These are phyloP conservation scores for Syngnathus rostellatus DNA, from an alignment of 2,797 vertebrate genomes.

Conservation along the genomic window DNA sequence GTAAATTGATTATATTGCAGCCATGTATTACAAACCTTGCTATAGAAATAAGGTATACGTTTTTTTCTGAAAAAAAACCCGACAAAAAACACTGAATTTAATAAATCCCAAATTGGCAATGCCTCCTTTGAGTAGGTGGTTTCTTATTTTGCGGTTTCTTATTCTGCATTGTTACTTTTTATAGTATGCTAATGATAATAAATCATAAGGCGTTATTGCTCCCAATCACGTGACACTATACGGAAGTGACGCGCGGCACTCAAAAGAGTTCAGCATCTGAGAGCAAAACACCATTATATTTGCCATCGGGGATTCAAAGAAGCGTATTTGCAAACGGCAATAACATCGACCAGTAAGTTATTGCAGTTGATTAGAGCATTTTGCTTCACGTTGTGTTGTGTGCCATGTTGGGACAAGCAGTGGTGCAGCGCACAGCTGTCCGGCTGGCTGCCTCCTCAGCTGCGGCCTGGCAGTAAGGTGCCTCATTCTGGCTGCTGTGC, in stretches of 20 bases:
- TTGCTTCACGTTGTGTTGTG: not conserved
- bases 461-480: constrained; percentile 57
- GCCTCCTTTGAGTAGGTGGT: too few species aligned
- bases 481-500: constrained; percentile 36
- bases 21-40: too few species aligned
- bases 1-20: too few species aligned
- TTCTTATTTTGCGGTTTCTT: too few species aligned
- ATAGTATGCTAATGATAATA: not conserved
- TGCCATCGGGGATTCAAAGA: constrained; percentile 16
- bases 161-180: too few species aligned
- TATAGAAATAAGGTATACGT: not conserved
- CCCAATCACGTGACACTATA: constrained; percentile 48
- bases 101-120: too few species aligned
- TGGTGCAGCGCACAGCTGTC: constrained; percentile 35
- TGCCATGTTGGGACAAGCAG: constrained; percentile 19
- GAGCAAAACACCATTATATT: constrained; percentile 49
- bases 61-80: too few species aligned
- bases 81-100: too few species aligned
- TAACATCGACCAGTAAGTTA: constrained; percentile 32
- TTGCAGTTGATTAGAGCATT: not conserved
- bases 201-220: not conserved
- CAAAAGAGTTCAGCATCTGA: constrained; percentile 63
- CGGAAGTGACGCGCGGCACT: constrained; percentile 68
- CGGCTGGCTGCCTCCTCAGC: constrained; percentile 32
- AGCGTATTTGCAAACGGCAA: constrained; percentile 10